Percentiles rank a stretch among this genome's conserved stretches.
Conservation (phyloP, 2,888 invertebrate genomes). For the Idaea aversata region DNA sequence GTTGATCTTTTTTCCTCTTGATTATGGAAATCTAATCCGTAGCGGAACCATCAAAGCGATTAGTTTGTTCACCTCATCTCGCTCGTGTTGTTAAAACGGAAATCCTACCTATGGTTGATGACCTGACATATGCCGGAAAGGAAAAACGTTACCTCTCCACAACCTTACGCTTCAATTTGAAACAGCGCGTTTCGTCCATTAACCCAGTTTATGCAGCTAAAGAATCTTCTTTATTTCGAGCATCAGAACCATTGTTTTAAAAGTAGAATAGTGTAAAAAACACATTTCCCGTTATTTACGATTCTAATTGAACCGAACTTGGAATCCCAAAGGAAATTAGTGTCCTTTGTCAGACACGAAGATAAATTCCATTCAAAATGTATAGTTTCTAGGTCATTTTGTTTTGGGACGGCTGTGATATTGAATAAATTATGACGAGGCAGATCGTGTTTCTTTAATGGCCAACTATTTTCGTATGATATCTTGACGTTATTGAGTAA, state of each 20-base stretch:
- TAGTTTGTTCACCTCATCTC: not conserved
- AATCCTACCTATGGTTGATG: not conserved
- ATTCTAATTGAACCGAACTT: not conserved
- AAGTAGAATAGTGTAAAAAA: not conserved
- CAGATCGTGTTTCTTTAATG: not conserved
- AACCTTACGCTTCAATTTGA: not conserved
- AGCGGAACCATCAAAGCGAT: not conserved
- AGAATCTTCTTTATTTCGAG: not conserved
- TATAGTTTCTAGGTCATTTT: not conserved
- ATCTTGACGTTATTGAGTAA: not conserved
- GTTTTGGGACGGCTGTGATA: not conserved
- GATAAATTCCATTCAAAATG: not conserved
- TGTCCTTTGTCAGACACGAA: not conserved
- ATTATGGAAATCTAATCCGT: not conserved
- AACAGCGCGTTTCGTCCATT: not conserved
- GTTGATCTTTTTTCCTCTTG: not conserved
- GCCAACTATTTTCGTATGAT: not conserved
- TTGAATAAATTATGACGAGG: not conserved
- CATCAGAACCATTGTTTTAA: not conserved
- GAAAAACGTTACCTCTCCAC: not conserved
- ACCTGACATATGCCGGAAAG: not conserved
- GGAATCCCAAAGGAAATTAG: not conserved
- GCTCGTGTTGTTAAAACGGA: not conserved
- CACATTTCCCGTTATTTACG: not conserved
- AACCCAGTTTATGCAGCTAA: not conserved